Evolutionary conservation across 2,113 vertebrate genomes (phyloP), one percentile per base, ranked within the genome.

Genomic region (Gambusia holbrooki): DNA sequence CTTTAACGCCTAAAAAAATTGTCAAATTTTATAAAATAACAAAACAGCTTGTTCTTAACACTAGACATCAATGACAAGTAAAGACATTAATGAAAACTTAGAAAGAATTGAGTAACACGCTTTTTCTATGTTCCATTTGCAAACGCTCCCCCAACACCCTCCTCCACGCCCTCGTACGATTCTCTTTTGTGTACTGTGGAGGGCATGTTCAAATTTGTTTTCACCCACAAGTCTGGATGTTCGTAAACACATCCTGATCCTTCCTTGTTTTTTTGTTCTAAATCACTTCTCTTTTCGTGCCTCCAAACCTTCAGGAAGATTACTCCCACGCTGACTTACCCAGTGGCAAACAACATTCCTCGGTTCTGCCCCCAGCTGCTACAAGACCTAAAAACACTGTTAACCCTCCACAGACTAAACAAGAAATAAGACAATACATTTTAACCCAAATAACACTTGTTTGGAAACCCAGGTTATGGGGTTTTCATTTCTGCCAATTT

Each of bases 311-410:
- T 45, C 71, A 78, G 77, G 67, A 83, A 86, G 84, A 70, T 87
- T 4, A 75, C 84, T 84, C 90, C 86, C 88, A 90, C 84, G 65
- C 80, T 77, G 76, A 63, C 78, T 84, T 79, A 79, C 76, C 83
- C 77, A 54, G 75, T 81, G 63, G 88, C 78, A 91, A 92, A 92
- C 87, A 92, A 90, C 91, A 93, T 93, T 94, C 90, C 87, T 91
- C 70, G 29, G 76, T 65, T 78, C 71, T 76, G 60, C 84, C 71
- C 72, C 84, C 74, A 85, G 80, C 80, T 88, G 79, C 67, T 66
- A 63, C 30, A 62, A 68, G 62, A 73, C 72, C 29, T 27, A n/a
- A 66, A 69, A 66, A 69, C 71, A 76, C 58, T 1, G 29, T 87
- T 84, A 88, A 89, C 86, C 80, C 73, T 85, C 60, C 32, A 33